phyloP scores from a whole-genome alignment of 2,797 vertebrate genomes.

The Erithacus rubecula region DNA sequence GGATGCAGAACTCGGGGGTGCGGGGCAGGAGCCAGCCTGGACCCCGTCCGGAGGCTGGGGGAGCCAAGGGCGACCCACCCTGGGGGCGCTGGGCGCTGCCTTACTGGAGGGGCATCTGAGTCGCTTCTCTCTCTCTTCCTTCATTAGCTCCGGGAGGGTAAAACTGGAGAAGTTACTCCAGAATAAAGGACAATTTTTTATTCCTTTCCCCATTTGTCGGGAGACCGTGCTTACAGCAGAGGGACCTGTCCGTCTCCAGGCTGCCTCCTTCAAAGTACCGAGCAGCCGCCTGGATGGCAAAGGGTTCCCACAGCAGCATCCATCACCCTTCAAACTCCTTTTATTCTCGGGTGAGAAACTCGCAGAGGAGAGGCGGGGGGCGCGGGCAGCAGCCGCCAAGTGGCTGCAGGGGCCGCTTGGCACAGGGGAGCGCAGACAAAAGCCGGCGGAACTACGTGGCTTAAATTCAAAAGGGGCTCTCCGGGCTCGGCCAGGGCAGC shows the following conservation, averaged over 20 bases:
- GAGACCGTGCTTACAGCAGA: not conserved
- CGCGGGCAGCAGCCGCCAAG: not conserved
- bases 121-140: not conserved
- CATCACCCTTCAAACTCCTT: not conserved
- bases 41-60: not conserved
- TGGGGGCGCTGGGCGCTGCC: rapidly evolving
- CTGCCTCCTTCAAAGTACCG: not conserved
- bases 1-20: rapidly evolving
- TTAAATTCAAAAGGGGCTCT: not conserved
- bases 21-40: not conserved
- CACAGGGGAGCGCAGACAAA: slow-evolving; percentile 48
- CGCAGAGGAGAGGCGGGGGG: not conserved
- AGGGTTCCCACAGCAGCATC: not conserved
- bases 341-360: slow-evolving; percentile 31
- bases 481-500: not conserved
- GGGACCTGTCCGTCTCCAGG: not conserved
- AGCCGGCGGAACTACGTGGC: slow-evolving; percentile 59
- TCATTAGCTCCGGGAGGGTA: no score
- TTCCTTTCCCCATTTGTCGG: not conserved
- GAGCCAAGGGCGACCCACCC: not conserved
- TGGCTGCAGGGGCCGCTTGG: slow-evolving; percentile 37
- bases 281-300: not conserved
- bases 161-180: not conserved
- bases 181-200: not conserved
- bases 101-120: not conserved